Evolutionary conservation across 1,140 invertebrate species (phyloP).

Genomic region (Achroia grisella): DNA sequence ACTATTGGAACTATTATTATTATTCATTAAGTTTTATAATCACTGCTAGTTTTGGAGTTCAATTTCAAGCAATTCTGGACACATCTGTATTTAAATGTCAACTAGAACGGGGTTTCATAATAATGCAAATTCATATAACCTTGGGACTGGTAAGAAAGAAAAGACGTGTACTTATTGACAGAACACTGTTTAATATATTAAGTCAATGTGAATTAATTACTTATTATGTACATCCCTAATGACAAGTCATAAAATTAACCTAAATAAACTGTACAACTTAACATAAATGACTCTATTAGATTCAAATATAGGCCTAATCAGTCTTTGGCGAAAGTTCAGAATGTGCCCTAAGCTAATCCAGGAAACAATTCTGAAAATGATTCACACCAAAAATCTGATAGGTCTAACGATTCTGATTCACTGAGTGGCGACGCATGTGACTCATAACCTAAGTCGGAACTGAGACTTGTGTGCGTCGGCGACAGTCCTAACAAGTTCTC

Average conservation of each 20-base stretch:
- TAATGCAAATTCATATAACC: no score
- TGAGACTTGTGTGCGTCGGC: slow-evolving; percentile 52
- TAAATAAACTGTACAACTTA: slow-evolving; percentile 12
- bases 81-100: no score
- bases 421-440: slow-evolving; percentile 74
- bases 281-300: slow-evolving; percentile 11
- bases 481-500: slow-evolving; percentile 47
- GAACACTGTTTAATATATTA: slow-evolving; percentile 36
- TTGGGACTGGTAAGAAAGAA: neutral
- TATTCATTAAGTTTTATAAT: no score
- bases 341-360: slow-evolving; percentile 65
- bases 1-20: no score
- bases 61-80: no score
- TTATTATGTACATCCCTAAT: slow-evolving; percentile 39
- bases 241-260: neutral
- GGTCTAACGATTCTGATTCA: slow-evolving; percentile 56
- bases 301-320: slow-evolving; percentile 50
- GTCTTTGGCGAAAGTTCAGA: slow-evolving; percentile 61
- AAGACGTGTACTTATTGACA: slow-evolving; percentile 13
- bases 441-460: slow-evolving; percentile 76
- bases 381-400: slow-evolving; percentile 77
- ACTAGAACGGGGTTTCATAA: no score
- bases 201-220: slow-evolving; percentile 17
- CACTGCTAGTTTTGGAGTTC: no score
- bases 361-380: slow-evolving; percentile 78